phyloP scores from a whole-genome alignment of 2,797 vertebrate genomes.

The Heterohyrax brucei region DNA sequence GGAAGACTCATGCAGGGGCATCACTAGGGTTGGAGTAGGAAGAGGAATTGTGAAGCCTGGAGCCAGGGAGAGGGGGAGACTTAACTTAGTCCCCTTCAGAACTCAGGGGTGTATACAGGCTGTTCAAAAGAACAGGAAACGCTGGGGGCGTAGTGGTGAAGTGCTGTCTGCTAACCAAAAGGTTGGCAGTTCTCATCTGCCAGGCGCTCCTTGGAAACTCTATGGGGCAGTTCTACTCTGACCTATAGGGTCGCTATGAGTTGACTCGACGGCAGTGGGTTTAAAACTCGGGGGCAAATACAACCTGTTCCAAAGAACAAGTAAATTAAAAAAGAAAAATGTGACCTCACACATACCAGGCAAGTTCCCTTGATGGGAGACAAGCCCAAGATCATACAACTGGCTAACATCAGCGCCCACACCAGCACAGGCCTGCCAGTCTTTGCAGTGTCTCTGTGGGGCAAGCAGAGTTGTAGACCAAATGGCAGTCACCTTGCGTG shows the following conservation, averaged over 20 bases:
- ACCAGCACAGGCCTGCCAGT: not conserved
- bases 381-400: not conserved
- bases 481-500: not conserved
- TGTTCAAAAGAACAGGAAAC: not conserved
- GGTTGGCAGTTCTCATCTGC: too few species aligned
- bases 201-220: too few species aligned
- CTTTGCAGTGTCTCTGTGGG: not conserved
- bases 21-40: not conserved
- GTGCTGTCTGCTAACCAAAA: too few species aligned
- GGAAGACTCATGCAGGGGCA: too few species aligned
- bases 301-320: not conserved
- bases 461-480: not conserved
- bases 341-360: too few species aligned
- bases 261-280: not conserved
- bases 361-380: not conserved
- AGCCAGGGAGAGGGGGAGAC: not conserved
- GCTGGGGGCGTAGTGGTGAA: too few species aligned
- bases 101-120: not conserved
- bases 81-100: not conserved
- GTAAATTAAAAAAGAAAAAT: slow-evolving; percentile 4
- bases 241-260: too few species aligned
- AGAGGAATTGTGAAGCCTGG: not conserved
- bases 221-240: too few species aligned
- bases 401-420: not conserved
- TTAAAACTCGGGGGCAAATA: not conserved